Percentiles rank a stretch among this genome's conserved stretches.
Evolutionary conservation across 2,113 vertebrate genomes (phyloP).

Genomic region (Semnornis frantzii): DNA sequence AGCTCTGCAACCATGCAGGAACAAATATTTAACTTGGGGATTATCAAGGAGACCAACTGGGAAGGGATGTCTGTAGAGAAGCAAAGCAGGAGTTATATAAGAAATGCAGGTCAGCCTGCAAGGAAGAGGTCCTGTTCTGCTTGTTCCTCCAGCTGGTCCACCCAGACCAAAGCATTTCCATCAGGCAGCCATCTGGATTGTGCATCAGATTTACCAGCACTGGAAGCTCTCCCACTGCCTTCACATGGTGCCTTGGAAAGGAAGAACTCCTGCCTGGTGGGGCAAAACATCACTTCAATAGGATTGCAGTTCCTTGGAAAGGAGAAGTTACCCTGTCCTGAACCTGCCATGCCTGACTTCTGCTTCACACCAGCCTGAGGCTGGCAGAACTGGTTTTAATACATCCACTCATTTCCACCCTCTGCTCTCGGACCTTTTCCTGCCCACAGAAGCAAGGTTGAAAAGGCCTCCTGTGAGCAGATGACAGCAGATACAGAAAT

Average conservation of each 20-base stretch:
- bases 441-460: neutral
- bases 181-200: neutral
- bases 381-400: neutral
- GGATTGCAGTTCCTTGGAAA: neutral
- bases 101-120: neutral
- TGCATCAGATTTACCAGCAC: neutral
- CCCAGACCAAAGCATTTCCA: neutral
- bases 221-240: neutral
- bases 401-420: neutral
- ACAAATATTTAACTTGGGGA: neutral
- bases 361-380: neutral
- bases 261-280: neutral
- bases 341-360: neutral
- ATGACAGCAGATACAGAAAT: neutral
- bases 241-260: fast-evolving
- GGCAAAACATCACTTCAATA: neutral
- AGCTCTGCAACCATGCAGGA: neutral
- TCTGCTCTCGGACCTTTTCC: neutral
- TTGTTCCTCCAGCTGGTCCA: neutral
- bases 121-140: conserved; percentile 10
- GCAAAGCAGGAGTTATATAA: neutral
- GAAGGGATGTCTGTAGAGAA: neutral
- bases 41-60: neutral
- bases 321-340: neutral
- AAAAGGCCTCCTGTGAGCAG: neutral